Base-by-base conservation (phyloP, 2,113 vertebrate genomes). In the Phaetusa simplex region DNA sequence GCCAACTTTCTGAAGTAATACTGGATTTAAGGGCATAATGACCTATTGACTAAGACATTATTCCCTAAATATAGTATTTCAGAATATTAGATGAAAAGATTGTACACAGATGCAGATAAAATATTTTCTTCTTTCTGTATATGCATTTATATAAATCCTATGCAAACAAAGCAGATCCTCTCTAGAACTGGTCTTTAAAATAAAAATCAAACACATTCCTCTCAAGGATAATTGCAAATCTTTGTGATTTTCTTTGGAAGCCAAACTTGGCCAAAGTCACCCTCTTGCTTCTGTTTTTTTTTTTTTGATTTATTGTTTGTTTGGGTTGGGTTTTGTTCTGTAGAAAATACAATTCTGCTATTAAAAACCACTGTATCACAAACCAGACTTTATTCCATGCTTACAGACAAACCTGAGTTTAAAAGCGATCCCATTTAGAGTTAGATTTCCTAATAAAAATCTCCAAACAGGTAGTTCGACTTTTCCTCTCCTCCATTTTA, bases 1-100 rank as follows among this genome's bases (percentile, higher is more conserved):
- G 30, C 5, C 29, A 49, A 0, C 30, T 8, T 65, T 5, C 49
- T 1, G 0, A 40, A 43, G 18, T 30, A 49, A 5, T 10, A 2
- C 40, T 40, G 59, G 3, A 22, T 24, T 34, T 18, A 9, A 38
- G 69, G 19, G 45, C 17, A 34, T 19, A 9, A 40, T 27, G 21
- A 38, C 12, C 10, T 53, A 34, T 1, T 36, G 8, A 18, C 6
- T 11, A 58, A 0, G 0, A 8, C 2, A 6, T 7, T 70, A 53
- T 14, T 18, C 11, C 30, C 50, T 66, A 47, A 82, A 49, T 10
- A 62, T 0, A 3, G 0, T 19, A 27, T 36, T 78, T n/a, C 42
- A 87, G 50, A 78, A 12, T 34, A 59, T 36, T 18, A 43, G 34
- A 32, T 52, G 16, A 30, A 23, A 78, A 61, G 30, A 53, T 13